Conservation (phyloP, 2,113 vertebrate species). For the Anoura caudifer region DNA sequence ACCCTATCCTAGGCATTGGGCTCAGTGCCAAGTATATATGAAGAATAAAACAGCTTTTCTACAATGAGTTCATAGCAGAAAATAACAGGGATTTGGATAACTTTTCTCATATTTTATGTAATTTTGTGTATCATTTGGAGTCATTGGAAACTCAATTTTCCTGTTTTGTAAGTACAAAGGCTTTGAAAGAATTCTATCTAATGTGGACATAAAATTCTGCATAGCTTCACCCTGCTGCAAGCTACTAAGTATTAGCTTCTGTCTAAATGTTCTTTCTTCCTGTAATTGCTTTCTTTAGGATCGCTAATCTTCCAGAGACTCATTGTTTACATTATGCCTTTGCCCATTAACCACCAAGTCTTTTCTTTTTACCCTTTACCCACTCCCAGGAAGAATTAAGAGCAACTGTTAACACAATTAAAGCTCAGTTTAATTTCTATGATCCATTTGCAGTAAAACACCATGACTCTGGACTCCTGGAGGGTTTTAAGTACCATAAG, state of each 20-base stretch:
- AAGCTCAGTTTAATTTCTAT: slow-evolving; percentile 61
- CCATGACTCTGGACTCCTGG: not conserved
- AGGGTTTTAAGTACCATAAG: not conserved
- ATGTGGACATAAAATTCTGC: slow-evolving; percentile 40
- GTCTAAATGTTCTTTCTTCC: slow-evolving; percentile 13
- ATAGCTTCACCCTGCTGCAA: not conserved
- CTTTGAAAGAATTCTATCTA: slow-evolving; percentile 12
- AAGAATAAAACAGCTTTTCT: not conserved
- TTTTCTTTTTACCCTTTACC: not conserved
- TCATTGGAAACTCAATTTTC: not conserved
- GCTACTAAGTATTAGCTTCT: slow-evolving; percentile 23
- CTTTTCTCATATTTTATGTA: not conserved
- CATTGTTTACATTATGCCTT: slow-evolving; percentile 47
- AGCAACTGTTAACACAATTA: slow-evolving; percentile 59
- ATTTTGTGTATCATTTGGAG: not conserved
- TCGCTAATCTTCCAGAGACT: slow-evolving; percentile 57
- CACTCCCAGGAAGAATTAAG: slow-evolving; percentile 40
- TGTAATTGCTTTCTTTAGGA: slow-evolving; percentile 55
- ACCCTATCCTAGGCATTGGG: not conserved
- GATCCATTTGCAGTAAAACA: slow-evolving; percentile 45
- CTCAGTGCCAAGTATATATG: not conserved
- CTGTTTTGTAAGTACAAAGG: not conserved
- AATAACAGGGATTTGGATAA: not conserved
- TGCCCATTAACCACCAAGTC: slow-evolving; percentile 42
- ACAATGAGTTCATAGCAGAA: not conserved